Base-by-base conservation (phyloP, 1,140 invertebrate genomes). In the Eriocheir sinensis region DNA sequence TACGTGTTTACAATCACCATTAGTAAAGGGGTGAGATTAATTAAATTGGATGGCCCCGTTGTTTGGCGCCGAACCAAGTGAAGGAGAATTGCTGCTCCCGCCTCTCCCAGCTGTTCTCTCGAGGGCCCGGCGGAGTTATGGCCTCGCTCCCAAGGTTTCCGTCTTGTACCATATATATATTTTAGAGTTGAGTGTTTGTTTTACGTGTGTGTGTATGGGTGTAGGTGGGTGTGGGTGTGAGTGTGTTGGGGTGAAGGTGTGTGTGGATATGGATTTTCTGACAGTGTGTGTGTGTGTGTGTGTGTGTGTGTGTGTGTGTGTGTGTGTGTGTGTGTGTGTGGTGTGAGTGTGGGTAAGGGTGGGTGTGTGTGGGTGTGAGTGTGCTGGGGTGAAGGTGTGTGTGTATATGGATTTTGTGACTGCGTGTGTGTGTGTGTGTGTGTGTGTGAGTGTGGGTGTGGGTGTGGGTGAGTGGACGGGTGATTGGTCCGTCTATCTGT, bases 1-100 rank as follows among this genome's bases (percentile, higher is more conserved):
- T 72, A 72, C 60, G 60, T 72, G 60, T 72, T 72, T 72, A 72
- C 60, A 72, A 72, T 72, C 60, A 72, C 60, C 60, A 72, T 72
- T n/a, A 72, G 60, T 72, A 72, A 72, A 72, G 60, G 60, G 60
- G 60, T 72, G 60, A 72, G 60, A 72, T n/a, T 72, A 72, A 72
- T 72, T 72, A 72, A 72, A 72, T n/a, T 72, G 60, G 60, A 72
- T n/a, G 60, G 60, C 60, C 27, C n/a, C 4, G 60, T 12, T 72
- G 27, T n/a, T 72, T 72, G 60, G 60, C 60, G 6, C 60, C 27
- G 60, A 21, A 72, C 60, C 60, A 72, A 72, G 60, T n/a, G 60
- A 21, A 72, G 60, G 60, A 12, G 21, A 72, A 21, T n/a, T n/a
- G 12, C 6, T n/a, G 60, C 60, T 72, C 27, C 60, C n/a, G 60